These are phyloP conservation scores for Garrulus glandarius DNA, from an alignment of 2,797 vertebrate genomes.

Conservation along the genomic window DNA sequence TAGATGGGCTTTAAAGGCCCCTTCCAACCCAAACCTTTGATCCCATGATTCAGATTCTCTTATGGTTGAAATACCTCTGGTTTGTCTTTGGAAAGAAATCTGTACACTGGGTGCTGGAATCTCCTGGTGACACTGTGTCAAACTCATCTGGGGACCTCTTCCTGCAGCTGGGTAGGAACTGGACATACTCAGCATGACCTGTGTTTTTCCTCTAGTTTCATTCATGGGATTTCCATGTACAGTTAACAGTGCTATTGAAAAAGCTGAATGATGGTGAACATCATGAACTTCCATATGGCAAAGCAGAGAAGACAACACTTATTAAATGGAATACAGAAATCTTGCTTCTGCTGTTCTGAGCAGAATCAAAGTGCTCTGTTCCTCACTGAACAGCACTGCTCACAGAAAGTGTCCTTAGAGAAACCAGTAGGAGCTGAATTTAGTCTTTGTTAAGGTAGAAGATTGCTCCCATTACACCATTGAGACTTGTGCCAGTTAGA, in stretches of 20 bases:
- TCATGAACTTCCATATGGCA: background rate
- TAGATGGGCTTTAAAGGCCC: background rate
- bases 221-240: background rate
- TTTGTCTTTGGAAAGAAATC: background rate
- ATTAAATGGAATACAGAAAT: background rate
- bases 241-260: background rate
- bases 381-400: background rate
- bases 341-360: background rate
- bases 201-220: background rate
- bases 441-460: background rate
- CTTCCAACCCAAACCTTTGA: background rate
- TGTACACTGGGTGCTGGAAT: background rate
- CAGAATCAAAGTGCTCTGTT: fast-evolving
- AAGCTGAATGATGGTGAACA: background rate
- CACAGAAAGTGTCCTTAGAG: background rate
- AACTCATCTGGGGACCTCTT: background rate
- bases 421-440: background rate
- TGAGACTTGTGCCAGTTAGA: background rate
- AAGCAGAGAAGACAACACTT: background rate
- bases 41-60: background rate
- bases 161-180: background rate
- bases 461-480: background rate
- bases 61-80: background rate
- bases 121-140: background rate
- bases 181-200: background rate